Evolutionary conservation across 2,113 vertebrate genomes (phyloP).

Genomic region (Leiothrix lutea): DNA sequence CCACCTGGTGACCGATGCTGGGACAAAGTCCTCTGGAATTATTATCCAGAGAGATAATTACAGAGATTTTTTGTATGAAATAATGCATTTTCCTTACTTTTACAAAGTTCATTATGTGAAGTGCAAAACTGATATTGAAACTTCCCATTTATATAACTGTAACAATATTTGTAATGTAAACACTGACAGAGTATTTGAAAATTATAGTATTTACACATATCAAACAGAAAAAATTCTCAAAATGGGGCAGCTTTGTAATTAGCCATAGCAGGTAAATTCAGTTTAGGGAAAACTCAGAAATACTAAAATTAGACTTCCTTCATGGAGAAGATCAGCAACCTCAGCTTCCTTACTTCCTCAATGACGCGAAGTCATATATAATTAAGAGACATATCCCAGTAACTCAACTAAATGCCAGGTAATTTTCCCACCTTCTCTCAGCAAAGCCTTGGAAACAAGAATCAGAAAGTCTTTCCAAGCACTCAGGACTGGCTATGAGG

Average conservation of each 20-base stretch:
- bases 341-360: background rate
- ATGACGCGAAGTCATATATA: background rate
- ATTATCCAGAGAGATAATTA: no score
- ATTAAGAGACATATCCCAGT: background rate
- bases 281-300: background rate
- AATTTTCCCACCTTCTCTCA: background rate
- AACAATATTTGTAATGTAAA: background rate
- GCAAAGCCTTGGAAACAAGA: background rate
- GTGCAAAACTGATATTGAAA: background rate
- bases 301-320: background rate
- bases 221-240: background rate
- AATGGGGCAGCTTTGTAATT: background rate
- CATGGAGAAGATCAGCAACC: background rate
- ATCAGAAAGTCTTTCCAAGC: background rate
- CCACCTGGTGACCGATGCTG: slow-evolving; percentile 24
- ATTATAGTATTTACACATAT: background rate
- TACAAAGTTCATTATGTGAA: background rate
- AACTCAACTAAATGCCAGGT: background rate
- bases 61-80: background rate
- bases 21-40: background rate
- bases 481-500: background rate
- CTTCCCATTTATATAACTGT: background rate
- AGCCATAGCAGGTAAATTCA: background rate
- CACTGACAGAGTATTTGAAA: background rate
- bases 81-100: background rate